Evolutionary conservation across 2,113 vertebrate species (phyloP).

Genomic region (Zosterops hypoxanthus): DNA sequence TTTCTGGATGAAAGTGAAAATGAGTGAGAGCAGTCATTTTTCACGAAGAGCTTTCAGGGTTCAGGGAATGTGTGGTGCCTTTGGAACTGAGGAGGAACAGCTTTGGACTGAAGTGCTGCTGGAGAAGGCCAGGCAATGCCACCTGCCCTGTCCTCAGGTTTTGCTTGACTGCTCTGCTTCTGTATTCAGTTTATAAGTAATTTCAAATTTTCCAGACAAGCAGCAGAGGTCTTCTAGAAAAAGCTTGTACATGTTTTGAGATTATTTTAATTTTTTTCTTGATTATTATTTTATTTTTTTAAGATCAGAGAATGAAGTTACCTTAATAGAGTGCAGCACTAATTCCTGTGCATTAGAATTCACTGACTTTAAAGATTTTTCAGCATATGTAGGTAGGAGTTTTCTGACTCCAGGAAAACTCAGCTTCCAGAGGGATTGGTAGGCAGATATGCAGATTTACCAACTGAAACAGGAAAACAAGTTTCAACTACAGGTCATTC

Average conservation of each 20-base stretch:
- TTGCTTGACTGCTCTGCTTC: neutral
- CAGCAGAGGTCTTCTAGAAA: neutral
- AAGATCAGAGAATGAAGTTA: neutral
- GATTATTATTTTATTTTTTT: neutral
- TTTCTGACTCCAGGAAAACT: neutral
- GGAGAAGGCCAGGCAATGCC: neutral
- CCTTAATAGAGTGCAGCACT: neutral
- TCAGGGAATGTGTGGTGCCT: neutral
- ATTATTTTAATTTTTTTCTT: neutral
- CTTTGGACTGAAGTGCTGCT: neutral
- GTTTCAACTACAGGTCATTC: neutral
- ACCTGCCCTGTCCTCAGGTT: neutral
- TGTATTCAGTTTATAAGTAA: neutral
- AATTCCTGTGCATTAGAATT: neutral
- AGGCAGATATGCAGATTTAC: neutral
- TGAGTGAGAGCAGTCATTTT: neutral
- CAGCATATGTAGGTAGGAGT: neutral
- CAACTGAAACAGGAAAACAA: neutral
- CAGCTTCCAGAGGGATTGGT: neutral
- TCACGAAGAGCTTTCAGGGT: neutral
- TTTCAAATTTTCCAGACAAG: neutral
- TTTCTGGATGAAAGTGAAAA: neutral
- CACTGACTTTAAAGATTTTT: neutral
- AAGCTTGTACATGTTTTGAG: neutral
- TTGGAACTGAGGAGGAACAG: neutral